phyloP scores from a whole-genome alignment of 2,113 vertebrate genomes.

The Oreochromis niloticus region DNA sequence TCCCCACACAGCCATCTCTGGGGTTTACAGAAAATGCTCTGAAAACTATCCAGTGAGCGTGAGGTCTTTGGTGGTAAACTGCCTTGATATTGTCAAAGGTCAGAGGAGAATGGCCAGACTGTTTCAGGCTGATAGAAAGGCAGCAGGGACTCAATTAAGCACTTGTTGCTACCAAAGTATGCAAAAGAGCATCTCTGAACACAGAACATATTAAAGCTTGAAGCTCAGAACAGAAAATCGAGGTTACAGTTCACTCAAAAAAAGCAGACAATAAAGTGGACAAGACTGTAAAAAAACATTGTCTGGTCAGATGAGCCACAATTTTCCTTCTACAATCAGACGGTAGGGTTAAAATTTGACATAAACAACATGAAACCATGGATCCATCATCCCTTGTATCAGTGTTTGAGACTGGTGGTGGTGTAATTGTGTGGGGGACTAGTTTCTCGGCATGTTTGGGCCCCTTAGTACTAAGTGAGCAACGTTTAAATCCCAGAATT shows the following conservation, averaged over 20 bases:
- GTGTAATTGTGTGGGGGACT: neutral
- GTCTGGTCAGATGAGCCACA: neutral
- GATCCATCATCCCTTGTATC: accelerated
- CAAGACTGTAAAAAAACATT: neutral
- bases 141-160: neutral
- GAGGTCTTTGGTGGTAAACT: neutral
- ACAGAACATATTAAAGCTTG: neutral
- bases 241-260: neutral
- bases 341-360: neutral
- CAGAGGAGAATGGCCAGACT: neutral
- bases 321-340: neutral
- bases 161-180: neutral
- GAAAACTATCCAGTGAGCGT: neutral
- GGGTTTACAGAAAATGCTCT: neutral
- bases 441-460: neutral
- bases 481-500: neutral
- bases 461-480: neutral
- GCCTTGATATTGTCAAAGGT: neutral
- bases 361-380: neutral
- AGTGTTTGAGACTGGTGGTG: neutral
- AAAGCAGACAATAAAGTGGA: neutral
- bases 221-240: neutral
- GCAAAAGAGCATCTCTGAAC: neutral
- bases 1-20: neutral
- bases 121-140: neutral